Evolutionary conservation across 2,797 vertebrate genomes (phyloP), one percentile per base, ranked within the genome.

Genomic region (Eulemur rubriventer): DNA sequence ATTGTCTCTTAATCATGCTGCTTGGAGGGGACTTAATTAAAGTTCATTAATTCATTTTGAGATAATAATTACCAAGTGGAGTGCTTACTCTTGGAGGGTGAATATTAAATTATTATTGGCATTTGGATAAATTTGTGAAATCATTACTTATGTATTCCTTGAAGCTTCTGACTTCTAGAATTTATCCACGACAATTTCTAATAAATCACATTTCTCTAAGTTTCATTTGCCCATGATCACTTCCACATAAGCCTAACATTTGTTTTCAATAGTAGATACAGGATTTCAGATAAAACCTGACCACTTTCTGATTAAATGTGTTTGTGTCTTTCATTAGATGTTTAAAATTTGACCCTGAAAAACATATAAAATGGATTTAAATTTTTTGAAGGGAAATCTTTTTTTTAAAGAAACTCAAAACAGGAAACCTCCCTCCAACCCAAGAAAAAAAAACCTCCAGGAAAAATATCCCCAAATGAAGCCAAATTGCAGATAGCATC

Each of bases 1-100:
- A 97, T 90, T 97, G 59, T 93, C 73, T 95, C 91, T 89, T 90
- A 96, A 91, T 94, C 82, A 91, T 96, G 88, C 63, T 96, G 78
- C 75, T 91, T 94, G 46, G 46, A 94, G 70, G 83, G 41, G 82
- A 70, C 69, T 97, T 96, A 88, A 95, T 95, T 93, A 96, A 96
- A 89, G 90, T 76, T 95, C 88, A 84, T 73, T 55, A 92, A 84
- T 94, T 97, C 87, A 90, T 96, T 82, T 97, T 84, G 92, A 96
- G 73, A 69, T 95, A 89, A 91, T 96, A 91, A 95, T 95, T 96
- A 94, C 63, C 78, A 95, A 82, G 65, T 70, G 43, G 76, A 94
- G 61, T 86, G 35, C 41, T 97, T 96, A 91, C 8, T 95, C 70
- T 94, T 92, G 59, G 65, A 95, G 50, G 69, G 17, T 89, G 93